phyloP scores from a whole-genome alignment of 2,797 vertebrate genomes.

The Zenarchopterus dispar region DNA sequence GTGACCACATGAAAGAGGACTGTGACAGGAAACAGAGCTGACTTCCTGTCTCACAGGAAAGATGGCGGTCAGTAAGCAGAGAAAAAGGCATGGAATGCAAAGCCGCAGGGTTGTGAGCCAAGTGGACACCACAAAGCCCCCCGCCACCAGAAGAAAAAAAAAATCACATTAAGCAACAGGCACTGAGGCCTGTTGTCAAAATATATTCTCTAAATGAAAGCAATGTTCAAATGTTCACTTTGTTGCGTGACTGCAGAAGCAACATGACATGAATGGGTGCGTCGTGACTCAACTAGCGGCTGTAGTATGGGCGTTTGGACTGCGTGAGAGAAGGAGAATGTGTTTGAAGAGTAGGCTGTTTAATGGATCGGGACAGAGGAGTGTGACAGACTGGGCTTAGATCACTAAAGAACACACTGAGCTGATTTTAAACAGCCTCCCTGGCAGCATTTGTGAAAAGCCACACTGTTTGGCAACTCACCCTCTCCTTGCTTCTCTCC shows the following conservation, averaged over 20 bases:
- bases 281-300: conserved; percentile 43
- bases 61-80: conserved; percentile 69
- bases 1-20: conserved; percentile 86
- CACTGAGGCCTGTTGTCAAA: conserved; percentile 49
- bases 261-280: conserved; percentile 35
- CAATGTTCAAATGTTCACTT: conserved; percentile 36
- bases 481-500: conserved; percentile 30
- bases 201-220: conserved; percentile 36
- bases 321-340: conserved; percentile 19
- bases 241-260: conserved; percentile 43
- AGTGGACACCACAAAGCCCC: conserved; percentile 52
- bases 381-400: conserved; percentile 54
- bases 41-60: conserved; percentile 86
- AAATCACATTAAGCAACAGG: conserved; percentile 54
- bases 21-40: conserved; percentile 80
- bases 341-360: conserved; percentile 34
- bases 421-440: conserved; percentile 66
- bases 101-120: conserved; percentile 55
- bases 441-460: conserved; percentile 74
- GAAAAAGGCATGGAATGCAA: conserved; percentile 78
- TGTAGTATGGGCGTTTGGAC: conserved; percentile 27
- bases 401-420: conserved; percentile 75
- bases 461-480: conserved; percentile 68
- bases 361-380: conserved; percentile 55
- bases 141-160: background rate